phyloP scores from a whole-genome alignment of 2,888 invertebrate genomes.

The Dynastes maya region DNA sequence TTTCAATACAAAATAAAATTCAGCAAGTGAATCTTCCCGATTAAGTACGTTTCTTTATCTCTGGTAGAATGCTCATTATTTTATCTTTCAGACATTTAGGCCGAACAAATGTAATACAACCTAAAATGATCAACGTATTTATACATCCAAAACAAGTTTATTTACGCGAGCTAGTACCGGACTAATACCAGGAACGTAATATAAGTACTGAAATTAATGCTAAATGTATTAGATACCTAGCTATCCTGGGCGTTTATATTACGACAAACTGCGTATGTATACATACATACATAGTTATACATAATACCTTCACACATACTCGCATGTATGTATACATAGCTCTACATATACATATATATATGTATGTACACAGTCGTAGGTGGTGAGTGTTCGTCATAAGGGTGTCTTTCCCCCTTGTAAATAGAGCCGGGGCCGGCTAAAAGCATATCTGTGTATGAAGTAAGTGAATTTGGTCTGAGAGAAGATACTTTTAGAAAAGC shows the following conservation, averaged over 20 bases:
- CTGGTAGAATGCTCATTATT: too few species aligned
- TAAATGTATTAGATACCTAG: too few species aligned
- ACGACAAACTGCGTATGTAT: background rate
- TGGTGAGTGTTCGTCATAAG: conserved; percentile 52
- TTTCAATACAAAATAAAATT: too few species aligned
- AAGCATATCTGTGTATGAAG: conserved; percentile 68
- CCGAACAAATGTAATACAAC: too few species aligned
- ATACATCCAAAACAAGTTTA: too few species aligned
- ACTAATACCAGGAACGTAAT: too few species aligned
- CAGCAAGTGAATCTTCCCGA: too few species aligned
- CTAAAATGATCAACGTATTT: too few species aligned
- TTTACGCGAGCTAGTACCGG: too few species aligned
- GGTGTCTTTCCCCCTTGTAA: conserved; percentile 57
- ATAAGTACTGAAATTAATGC: too few species aligned
- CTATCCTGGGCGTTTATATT: background rate
- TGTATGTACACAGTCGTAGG: conserved; percentile 45
- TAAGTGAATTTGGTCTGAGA: conserved; percentile 69
- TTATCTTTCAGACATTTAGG: too few species aligned
- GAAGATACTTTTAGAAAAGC: conserved; percentile 59
- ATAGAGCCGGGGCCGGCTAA: conserved; percentile 59
- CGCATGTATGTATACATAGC: background rate
- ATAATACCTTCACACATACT: conserved; percentile 6
- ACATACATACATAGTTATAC: conserved; percentile 11
- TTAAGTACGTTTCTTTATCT: too few species aligned
- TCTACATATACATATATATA: conserved; percentile 22